These are phyloP conservation scores for Lepidonotus clava DNA, from an alignment of 2,888 invertebrate genomes.

Conservation along the genomic window DNA sequence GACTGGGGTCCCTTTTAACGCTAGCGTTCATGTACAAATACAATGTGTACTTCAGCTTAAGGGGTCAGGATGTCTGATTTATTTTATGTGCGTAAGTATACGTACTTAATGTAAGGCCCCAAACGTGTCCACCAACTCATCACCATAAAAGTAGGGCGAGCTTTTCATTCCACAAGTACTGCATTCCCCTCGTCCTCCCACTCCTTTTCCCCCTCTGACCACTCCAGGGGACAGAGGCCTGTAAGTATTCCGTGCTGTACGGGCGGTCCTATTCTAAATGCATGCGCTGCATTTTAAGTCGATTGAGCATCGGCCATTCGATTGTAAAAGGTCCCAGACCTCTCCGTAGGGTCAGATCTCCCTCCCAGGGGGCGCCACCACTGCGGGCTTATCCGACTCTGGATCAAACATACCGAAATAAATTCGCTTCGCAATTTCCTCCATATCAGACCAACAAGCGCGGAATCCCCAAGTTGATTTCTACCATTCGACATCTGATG, in stretches of 20 bases:
- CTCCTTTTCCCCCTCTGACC: background rate
- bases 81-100: too few relatives aligned
- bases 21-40: too few relatives aligned
- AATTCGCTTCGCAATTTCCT: background rate
- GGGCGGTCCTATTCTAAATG: background rate
- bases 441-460: too few relatives aligned
- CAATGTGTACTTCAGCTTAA: too few relatives aligned
- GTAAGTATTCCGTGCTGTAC: background rate
- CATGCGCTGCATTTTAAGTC: background rate
- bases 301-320: slow-evolving; percentile 11
- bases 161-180: too few relatives aligned
- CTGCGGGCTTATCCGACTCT: background rate
- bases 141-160: too few relatives aligned
- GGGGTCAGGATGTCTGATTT: too few relatives aligned
- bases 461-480: too few relatives aligned
- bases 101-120: too few relatives aligned
- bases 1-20: too few relatives aligned
- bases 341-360: background rate
- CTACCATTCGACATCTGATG: too few relatives aligned
- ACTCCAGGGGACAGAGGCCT: background rate
- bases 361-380: background rate
- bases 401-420: background rate
- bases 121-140: too few relatives aligned
- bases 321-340: slow-evolving; percentile 25
- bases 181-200: background rate